Evolutionary conservation across 2,888 invertebrate species (phyloP).

Genomic region (Cenopis cana): DNA sequence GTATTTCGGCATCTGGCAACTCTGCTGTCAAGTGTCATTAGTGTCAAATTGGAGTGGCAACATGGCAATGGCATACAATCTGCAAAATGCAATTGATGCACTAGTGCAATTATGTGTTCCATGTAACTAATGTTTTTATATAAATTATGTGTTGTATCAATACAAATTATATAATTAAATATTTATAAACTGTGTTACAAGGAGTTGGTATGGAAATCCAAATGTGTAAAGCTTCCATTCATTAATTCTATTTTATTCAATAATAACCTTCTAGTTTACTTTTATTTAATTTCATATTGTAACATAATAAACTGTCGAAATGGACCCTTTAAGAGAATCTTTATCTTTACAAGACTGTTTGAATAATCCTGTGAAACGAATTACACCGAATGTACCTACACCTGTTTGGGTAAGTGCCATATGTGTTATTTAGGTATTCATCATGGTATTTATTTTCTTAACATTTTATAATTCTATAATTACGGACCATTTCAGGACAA

Average conservation of each 20-base stretch:
- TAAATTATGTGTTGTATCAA: not conserved
- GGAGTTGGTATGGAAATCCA: not conserved
- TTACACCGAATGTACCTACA: slow-evolving; percentile 55
- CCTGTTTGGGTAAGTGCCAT: slow-evolving; percentile 53
- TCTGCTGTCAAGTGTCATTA: too few species aligned
- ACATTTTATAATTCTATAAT: not conserved
- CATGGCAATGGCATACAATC: not conserved
- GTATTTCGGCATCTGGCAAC: too few species aligned
- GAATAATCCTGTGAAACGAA: slow-evolving; percentile 46
- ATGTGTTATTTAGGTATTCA: slow-evolving; percentile 9
- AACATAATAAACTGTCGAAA: not conserved
- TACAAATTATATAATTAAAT: not conserved
- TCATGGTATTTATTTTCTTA: not conserved
- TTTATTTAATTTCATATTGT: not conserved
- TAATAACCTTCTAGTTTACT: not conserved
- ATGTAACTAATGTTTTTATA: not conserved
- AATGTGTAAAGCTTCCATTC: not conserved
- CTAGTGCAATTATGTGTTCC: not conserved
- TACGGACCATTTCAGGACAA: slow-evolving; percentile 27
- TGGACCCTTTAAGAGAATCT: slow-evolving; percentile 31
- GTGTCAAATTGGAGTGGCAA: not conserved
- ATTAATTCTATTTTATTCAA: not conserved
- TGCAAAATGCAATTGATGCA: slow-evolving; percentile 11
- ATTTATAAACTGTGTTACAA: not conserved
- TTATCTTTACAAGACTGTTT: slow-evolving; percentile 34